These are phyloP conservation scores for Lytechinus pictus DNA, from an alignment of 35 echinoderm and acorn worm species.

Conservation along the genomic window DNA sequence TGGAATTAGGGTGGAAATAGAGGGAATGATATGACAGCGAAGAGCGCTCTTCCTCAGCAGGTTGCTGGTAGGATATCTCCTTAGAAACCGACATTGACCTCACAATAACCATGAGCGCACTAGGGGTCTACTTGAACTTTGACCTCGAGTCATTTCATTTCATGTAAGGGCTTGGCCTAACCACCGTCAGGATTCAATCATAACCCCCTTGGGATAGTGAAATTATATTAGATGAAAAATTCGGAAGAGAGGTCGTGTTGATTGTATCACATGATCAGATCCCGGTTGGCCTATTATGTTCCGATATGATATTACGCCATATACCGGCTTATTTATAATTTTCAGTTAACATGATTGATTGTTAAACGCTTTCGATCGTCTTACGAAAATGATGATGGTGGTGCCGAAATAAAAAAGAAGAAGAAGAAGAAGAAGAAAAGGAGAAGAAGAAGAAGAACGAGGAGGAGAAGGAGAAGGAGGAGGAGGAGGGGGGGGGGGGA, in stretches of 20 bases:
- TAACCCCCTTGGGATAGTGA: not conserved
- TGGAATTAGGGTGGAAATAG: not conserved
- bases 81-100: constrained; percentile 9
- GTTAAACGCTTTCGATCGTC: too few relatives aligned
- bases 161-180: not conserved
- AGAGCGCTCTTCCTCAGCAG: not conserved
- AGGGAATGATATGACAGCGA: not conserved
- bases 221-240: not conserved
- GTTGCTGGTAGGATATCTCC: not conserved
- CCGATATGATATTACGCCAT: too few relatives aligned
- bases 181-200: not conserved
- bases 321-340: too few relatives aligned
- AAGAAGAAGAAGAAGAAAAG: not conserved
- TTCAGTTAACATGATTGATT: too few relatives aligned
- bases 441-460: not conserved
- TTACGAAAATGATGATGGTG: too few relatives aligned
- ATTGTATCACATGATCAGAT: too few relatives aligned
- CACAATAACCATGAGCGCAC: not conserved
- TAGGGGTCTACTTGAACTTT: not conserved
- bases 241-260: not conserved
- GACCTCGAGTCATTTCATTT: not conserved
- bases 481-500: not conserved
- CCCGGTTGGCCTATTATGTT: too few relatives aligned
- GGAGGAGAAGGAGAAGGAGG: not conserved
- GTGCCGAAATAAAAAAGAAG: not conserved